phyloP scores from a whole-genome alignment of 2,113 vertebrate genomes.

The Notothenia coriiceps region DNA sequence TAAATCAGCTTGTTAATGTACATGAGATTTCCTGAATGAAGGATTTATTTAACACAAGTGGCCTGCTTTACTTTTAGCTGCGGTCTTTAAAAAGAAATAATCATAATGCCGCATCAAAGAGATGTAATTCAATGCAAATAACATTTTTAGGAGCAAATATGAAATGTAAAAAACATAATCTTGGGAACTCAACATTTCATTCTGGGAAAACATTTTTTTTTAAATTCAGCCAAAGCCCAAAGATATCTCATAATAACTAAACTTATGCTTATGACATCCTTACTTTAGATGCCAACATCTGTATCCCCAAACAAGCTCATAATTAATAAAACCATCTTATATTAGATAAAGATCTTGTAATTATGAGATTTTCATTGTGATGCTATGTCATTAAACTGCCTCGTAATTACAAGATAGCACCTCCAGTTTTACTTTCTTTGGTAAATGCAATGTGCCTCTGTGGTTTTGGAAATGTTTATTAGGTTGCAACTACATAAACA shows the following conservation, averaged over 20 bases:
- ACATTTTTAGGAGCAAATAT: too few species aligned
- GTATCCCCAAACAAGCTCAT: background rate
- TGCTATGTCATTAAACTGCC: background rate
- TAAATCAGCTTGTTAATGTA: too few species aligned
- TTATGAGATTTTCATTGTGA: background rate
- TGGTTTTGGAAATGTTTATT: background rate
- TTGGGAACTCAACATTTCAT: too few species aligned
- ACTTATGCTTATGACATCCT: background rate
- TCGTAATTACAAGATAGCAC: background rate
- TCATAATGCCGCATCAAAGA: too few species aligned
- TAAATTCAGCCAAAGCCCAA: background rate
- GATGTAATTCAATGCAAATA: too few species aligned
- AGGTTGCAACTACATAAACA: background rate
- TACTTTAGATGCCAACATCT: background rate
- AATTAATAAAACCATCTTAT: background rate
- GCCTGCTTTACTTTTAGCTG: too few species aligned
- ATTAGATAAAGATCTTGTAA: conserved; percentile 1
- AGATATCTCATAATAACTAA: background rate
- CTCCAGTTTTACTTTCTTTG: background rate
- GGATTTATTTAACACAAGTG: too few species aligned
- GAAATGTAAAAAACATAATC: too few species aligned
- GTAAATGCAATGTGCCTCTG: background rate
- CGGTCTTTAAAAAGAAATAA: too few species aligned
- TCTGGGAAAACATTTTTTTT: too few species aligned
- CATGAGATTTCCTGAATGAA: too few species aligned